Conservation (phyloP, 1,140 invertebrate species). For the Oreohelix idahoensis region DNA sequence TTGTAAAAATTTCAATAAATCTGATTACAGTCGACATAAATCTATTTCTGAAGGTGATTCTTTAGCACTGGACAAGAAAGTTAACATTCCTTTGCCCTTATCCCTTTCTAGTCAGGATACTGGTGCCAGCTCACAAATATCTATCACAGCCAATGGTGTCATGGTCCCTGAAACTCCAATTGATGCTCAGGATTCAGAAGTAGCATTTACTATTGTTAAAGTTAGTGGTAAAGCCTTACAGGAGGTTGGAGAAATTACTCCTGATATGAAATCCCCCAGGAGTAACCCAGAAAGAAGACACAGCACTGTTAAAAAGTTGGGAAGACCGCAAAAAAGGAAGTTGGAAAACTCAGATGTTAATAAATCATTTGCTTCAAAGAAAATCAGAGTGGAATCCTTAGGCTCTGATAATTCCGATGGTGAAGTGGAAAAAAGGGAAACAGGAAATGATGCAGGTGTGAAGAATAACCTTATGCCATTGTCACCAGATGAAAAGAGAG, state of each 20-base stretch:
- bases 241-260: slow-evolving; percentile 26
- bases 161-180: neutral
- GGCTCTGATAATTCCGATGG: neutral
- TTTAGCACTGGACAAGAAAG: neutral
- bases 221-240: neutral
- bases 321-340: slow-evolving; percentile 1
- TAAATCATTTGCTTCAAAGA: neutral
- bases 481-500: neutral
- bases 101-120: neutral
- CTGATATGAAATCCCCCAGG: slow-evolving; percentile 26
- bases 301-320: slow-evolving; percentile 9
- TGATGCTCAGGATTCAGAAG: slow-evolving; percentile 9
- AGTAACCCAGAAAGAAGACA: slow-evolving; percentile 9
- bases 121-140: neutral
- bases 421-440: neutral
- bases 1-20: neutral
- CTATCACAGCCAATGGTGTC: neutral
- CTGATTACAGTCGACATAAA: neutral
- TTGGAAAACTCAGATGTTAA: neutral
- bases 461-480: neutral
- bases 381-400: neutral
- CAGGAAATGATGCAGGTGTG: no score
- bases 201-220: neutral
- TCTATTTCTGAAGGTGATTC: neutral
- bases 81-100: neutral